Percentiles rank a stretch among this genome's conserved stretches.
Evolutionary conservation across 2,113 vertebrate species (phyloP).

Genomic region (human (Homo sapiens)): DNA sequence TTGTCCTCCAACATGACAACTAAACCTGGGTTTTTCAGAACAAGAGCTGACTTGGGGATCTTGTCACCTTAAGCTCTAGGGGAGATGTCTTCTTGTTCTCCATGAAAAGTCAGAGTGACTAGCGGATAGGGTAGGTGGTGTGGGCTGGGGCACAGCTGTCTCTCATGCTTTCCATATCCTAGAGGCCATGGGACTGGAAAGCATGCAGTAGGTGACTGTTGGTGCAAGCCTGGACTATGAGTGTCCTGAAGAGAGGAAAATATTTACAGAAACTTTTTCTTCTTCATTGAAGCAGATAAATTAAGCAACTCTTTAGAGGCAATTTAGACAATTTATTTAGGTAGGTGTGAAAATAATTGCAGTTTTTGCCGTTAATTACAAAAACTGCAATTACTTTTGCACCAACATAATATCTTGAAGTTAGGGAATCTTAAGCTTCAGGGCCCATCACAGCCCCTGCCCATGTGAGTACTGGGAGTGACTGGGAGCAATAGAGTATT

Average conservation of each 20-base stretch:
- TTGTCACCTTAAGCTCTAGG: neutral
- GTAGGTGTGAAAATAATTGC: too few species aligned
- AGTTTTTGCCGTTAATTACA: too few species aligned
- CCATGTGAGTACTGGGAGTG: neutral
- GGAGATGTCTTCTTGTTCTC: neutral
- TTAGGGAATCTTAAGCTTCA: neutral
- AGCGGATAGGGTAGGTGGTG: neutral
- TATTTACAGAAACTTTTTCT: neutral
- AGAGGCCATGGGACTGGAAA: neutral
- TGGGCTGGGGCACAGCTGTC: neutral
- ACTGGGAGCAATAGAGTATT: neutral
- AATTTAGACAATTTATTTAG: neutral
- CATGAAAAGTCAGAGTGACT: neutral
- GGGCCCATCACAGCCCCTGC: neutral
- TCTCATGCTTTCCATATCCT: neutral
- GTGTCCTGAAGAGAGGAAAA: neutral
- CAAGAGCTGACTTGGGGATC: neutral
- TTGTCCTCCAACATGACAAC: neutral
- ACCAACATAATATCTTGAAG: neutral
- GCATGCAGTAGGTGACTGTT: neutral
- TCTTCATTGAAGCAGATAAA: neutral
- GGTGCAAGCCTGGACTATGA: neutral
- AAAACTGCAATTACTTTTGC: too few species aligned
- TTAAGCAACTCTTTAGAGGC: neutral
- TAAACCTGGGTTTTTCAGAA: neutral